Evolutionary conservation across 2,797 vertebrate species (phyloP), one percentile per base, ranked within the genome.

Genomic region (Microctenopoma stevenorrisi): DNA sequence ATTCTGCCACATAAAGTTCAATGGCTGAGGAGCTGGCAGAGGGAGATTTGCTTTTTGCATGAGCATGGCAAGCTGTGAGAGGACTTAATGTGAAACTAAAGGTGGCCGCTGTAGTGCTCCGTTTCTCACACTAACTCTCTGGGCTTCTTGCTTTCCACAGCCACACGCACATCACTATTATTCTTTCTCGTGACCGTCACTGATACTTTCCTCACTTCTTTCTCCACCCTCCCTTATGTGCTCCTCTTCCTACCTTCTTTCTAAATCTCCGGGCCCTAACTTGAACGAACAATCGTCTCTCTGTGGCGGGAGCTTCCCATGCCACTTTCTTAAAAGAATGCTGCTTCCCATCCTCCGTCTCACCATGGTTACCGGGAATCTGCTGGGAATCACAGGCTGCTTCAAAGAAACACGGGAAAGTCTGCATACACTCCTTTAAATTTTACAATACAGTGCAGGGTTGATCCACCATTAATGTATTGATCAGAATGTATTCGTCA

Each of bases 201-300:
- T 1, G 30, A 51, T 51, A 33, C 1, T 37, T 28, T 57, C 52
- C 40, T 57, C 35, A 42, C 30, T 12, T 54, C 60, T 69, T 56
- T 60, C 56, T 74, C 55, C 44, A 11, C 3, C 38, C 38, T 16
- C 62, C 65, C 53, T 47, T 22, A 49, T 40, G 64, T 55, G 33
- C 60, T 68, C 51, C 48, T 57, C 50, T 63, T 68, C 69, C 66
- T 46, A 56, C 52, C 60, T 72, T 59, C 26, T 72, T 76, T 72
- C 56, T 62, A 59, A 74, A 62, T 72, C 76, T 68, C 53, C 83
- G 87, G 89, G 90, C 82, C 86, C 81, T 82, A 94, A 92, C 92
- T 93, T 95, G 94, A 95, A 96, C 95, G 95, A 95, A 96, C 96
- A 97, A 96, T 95, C 83, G 77, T 76, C 79, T 89, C 94, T 96